These are phyloP conservation scores for Gallinago media DNA, from an alignment of 2,113 vertebrate species.

Conservation along the genomic window DNA sequence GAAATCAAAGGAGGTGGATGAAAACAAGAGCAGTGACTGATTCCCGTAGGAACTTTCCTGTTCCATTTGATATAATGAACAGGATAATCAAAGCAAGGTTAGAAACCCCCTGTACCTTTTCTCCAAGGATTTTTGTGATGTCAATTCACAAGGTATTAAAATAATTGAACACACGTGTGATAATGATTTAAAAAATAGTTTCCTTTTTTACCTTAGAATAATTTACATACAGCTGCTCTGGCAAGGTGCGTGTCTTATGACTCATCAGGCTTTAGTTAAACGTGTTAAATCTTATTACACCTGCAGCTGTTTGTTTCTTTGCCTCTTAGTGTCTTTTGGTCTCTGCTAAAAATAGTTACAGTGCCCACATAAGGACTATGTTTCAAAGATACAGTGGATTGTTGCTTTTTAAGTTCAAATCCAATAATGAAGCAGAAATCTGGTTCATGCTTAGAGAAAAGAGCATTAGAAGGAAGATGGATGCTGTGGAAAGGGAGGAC, in stretches of 20 bases:
- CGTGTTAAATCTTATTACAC: not conserved
- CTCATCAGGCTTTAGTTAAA: not conserved
- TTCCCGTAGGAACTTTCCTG: conserved; percentile 65
- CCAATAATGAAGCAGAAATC: not conserved
- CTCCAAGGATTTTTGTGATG: conserved; percentile 66
- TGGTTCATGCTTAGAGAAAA: not conserved
- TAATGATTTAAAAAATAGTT: not conserved
- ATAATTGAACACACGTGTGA: conserved; percentile 28
- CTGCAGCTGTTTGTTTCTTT: not conserved
- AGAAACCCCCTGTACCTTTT: conserved; percentile 30
- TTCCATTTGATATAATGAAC: conserved; percentile 74
- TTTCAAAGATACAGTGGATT: not conserved
- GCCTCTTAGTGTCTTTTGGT: not conserved
- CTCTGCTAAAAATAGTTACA: not conserved
- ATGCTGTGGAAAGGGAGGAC: not conserved
- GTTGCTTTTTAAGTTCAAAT: not conserved
- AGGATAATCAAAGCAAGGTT: conserved; percentile 78
- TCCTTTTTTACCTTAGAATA: not conserved
- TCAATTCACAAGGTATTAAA: conserved; percentile 59
- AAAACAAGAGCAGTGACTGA: conserved; percentile 73
- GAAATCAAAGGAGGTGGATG: conserved; percentile 77
- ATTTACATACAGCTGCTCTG: not conserved
- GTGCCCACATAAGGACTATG: not conserved
- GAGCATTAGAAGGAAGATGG: not conserved
- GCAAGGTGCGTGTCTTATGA: not conserved